These are phyloP conservation scores for Protobothrops flavoviridis DNA, from an alignment of 2,113 vertebrate species.

Conservation along the genomic window DNA sequence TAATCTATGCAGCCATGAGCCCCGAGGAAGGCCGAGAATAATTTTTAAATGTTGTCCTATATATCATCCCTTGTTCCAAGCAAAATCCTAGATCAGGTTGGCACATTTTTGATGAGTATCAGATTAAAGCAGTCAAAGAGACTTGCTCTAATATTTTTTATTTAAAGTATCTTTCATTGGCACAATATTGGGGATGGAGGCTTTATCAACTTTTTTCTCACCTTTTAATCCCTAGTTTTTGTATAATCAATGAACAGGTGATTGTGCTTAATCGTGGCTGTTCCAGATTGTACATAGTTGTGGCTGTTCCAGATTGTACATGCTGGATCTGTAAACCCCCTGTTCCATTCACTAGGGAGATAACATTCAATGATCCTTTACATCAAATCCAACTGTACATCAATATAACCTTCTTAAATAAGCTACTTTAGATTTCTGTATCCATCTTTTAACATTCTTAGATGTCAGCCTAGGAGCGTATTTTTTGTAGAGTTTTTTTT, in stretches of 20 bases:
- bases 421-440: conserved; percentile 35
- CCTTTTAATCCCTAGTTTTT: neutral
- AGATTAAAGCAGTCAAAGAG: neutral
- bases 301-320: neutral
- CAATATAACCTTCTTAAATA: conserved; percentile 22
- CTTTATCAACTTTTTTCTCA: neutral
- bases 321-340: neutral
- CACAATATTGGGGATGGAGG: neutral
- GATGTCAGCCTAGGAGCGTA: neutral
- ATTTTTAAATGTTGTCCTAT: neutral
- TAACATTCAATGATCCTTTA: conserved; percentile 42
- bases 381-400: conserved; percentile 33
- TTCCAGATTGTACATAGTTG: neutral
- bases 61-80: neutral
- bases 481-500: conserved; percentile 42
- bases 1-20: neutral
- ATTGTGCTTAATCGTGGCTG: accelerated
- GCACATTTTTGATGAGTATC: neutral
- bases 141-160: neutral
- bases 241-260: neutral
- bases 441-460: neutral
- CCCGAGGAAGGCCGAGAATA: neutral
- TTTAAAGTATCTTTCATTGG: neutral
- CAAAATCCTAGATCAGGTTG: neutral
- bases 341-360: neutral